Conservation (phyloP, 2,113 vertebrate species). For the Catharus fuscescens region DNA sequence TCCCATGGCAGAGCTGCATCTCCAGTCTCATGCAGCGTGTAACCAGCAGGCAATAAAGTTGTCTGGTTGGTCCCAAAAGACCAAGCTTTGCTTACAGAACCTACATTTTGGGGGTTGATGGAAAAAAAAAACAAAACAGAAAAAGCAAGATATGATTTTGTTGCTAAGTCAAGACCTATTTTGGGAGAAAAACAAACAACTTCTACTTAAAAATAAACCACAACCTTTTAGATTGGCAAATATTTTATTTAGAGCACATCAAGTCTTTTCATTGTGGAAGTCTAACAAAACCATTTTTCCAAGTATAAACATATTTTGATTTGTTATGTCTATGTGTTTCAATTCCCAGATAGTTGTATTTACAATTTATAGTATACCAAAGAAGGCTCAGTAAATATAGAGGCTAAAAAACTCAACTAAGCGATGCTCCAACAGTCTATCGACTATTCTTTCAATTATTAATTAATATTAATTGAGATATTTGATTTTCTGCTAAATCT, state of each 20-base stretch:
- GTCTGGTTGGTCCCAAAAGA: constrained; percentile 2
- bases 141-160: background rate
- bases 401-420: background rate
- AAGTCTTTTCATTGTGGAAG: background rate
- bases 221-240: background rate
- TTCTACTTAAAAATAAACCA: background rate
- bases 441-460: background rate
- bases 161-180: background rate
- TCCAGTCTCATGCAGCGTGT: background rate
- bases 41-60: constrained; percentile 16
- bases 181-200: background rate
- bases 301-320: background rate
- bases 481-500: background rate
- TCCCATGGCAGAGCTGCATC: background rate
- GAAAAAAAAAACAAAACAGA: background rate
- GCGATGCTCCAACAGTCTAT: background rate
- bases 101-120: background rate
- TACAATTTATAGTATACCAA: background rate
- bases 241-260: background rate
- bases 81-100: background rate
- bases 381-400: background rate
- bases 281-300: background rate
- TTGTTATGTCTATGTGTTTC: background rate
- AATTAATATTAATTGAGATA: background rate
- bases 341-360: background rate